phyloP scores from a whole-genome alignment of 2,113 vertebrate species.

The Phylloscopus trochiloides region DNA sequence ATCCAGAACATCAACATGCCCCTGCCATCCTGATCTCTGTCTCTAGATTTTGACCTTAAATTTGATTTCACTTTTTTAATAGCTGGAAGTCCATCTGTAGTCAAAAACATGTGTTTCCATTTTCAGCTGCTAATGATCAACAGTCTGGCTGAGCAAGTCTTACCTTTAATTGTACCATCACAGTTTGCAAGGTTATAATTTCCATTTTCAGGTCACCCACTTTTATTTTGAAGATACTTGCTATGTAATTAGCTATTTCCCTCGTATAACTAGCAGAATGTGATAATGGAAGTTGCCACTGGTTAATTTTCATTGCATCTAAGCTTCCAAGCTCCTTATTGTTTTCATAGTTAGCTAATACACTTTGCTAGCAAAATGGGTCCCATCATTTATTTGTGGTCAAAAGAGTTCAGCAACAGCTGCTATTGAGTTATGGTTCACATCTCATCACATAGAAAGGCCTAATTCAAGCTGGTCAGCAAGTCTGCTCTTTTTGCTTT shows the following conservation, averaged over 20 bases:
- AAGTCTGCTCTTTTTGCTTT: neutral
- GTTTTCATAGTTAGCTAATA: neutral
- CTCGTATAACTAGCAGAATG: neutral
- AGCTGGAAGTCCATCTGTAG: neutral
- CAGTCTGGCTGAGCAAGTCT: neutral
- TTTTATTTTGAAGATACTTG: neutral
- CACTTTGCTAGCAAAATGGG: neutral
- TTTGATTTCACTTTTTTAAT: neutral
- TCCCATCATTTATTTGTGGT: neutral
- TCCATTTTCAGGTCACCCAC: constrained; percentile 7
- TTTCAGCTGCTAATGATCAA: constrained; percentile 7
- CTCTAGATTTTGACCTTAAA: neutral
- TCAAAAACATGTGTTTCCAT: neutral
- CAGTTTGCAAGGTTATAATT: neutral
- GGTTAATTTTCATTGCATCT: neutral
- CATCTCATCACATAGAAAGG: neutral
- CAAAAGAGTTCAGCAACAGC: neutral
- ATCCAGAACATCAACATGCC: neutral
- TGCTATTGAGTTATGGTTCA: neutral
- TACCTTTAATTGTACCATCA: constrained; percentile 2
- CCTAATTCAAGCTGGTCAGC: neutral
- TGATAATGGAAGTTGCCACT: neutral
- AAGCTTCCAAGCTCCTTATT: neutral
- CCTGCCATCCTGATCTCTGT: neutral
- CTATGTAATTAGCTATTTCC: neutral